These are phyloP conservation scores for Knipowitschia caucasica DNA, from an alignment of 2,797 vertebrate species.

Conservation along the genomic window DNA sequence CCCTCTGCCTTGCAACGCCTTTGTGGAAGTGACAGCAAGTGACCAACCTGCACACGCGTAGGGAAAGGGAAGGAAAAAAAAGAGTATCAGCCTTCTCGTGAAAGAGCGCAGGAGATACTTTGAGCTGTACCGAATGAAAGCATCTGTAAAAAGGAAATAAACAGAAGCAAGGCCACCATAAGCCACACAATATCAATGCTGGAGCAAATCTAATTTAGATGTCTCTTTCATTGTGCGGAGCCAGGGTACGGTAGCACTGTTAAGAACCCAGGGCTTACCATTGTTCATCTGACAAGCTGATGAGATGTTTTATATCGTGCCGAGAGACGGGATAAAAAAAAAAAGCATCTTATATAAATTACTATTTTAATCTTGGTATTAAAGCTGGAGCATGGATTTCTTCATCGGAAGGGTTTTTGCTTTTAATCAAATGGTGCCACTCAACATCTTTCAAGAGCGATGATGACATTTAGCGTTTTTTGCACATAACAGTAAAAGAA, in stretches of 20 bases:
- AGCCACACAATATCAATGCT: constrained; percentile 25
- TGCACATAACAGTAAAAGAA: too few species aligned
- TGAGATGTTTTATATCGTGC: constrained; percentile 22
- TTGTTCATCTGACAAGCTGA: constrained; percentile 20
- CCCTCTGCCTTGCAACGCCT: constrained; percentile 42
- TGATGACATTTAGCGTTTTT: constrained; percentile 29
- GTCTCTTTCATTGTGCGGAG: constrained; percentile 22
- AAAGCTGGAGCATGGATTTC: constrained; percentile 12
- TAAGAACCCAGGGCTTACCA: constrained; percentile 13
- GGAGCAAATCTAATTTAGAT: constrained; percentile 49
- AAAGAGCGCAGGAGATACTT: constrained; percentile 39
- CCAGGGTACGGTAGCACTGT: constrained; percentile 7
- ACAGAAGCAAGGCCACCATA: constrained; percentile 47
- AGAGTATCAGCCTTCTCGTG: constrained; percentile 54
- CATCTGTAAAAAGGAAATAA: constrained; percentile 54
- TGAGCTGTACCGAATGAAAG: constrained; percentile 49
- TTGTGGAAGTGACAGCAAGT: constrained; percentile 31
- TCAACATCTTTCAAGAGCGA: constrained; percentile 33
- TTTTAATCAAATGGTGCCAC: constrained; percentile 7
- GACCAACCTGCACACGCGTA: constrained; percentile 17
- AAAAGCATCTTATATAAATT: constrained; percentile 17
- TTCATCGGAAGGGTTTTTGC: constrained; percentile 29
- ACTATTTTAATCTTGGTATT: constrained; percentile 34
- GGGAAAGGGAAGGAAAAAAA: not conserved
- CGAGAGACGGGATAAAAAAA: constrained; percentile 1